phyloP scores from a whole-genome alignment of 2,888 invertebrate genomes.

The Neoitamus cyanurus region DNA sequence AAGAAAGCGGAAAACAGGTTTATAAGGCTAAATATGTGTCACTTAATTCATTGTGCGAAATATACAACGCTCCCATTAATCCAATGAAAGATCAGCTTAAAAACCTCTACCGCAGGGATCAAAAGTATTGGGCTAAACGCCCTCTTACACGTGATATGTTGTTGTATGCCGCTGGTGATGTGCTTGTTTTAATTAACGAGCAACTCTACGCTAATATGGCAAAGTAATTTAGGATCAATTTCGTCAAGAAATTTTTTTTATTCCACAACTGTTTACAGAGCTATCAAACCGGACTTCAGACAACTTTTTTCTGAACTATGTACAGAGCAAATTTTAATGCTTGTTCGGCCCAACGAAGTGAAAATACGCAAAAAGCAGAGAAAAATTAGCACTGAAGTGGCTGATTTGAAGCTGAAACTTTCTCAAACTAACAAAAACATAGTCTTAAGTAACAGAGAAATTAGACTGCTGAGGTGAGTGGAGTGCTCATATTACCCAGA shows the following conservation, averaged over 20 bases:
- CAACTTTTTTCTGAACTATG: conserved; percentile 84
- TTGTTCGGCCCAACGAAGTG: conserved; percentile 86
- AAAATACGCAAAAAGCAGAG: conserved; percentile 88
- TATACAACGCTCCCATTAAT: conserved; percentile 88
- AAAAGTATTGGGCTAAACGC: conserved; percentile 88
- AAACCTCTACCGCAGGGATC: conserved; percentile 85
- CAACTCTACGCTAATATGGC: conserved; percentile 81
- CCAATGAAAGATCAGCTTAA: conserved; percentile 92
- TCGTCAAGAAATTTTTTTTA: not conserved
- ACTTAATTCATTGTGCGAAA: conserved; percentile 89
- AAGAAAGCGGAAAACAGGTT: conserved; percentile 89
- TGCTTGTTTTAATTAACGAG: conserved; percentile 86
- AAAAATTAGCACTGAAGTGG: conserved; percentile 90
- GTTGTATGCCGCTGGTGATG: conserved; percentile 90
- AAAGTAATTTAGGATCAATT: conserved; percentile 64
- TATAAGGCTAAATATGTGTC: conserved; percentile 95
- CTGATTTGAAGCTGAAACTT: conserved; percentile 85
- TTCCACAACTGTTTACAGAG: conserved; percentile 65
- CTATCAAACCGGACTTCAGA: conserved; percentile 78
- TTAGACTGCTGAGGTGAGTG: conserved; percentile 78
- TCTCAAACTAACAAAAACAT: conserved; percentile 85
- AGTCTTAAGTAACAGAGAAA: conserved; percentile 91
- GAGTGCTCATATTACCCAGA: not conserved
- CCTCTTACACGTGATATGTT: conserved; percentile 92
- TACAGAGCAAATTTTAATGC: conserved; percentile 87